These are phyloP conservation scores for Trididemnum miniatum DNA, from an alignment of 23 tunicate species.

Conservation along the genomic window DNA sequence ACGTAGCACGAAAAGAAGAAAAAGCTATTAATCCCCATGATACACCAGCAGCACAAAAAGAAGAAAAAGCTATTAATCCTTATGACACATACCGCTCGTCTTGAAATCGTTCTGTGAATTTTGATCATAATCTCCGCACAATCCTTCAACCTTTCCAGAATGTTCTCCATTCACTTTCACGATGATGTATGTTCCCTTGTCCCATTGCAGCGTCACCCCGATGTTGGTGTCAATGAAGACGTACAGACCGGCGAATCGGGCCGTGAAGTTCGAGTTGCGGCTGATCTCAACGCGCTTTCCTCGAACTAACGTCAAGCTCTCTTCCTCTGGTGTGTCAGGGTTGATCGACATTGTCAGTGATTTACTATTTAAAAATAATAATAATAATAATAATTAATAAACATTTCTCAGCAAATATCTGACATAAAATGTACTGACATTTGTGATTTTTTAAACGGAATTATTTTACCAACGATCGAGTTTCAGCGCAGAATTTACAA, in stretches of 20 bases:
- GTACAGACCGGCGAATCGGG: conserved; percentile 92
- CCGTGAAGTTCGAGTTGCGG: conserved; percentile 78
- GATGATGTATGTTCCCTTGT: conserved; percentile 94
- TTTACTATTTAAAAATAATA: conserved; percentile 66
- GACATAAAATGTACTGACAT: too few species aligned
- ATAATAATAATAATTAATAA: too few species aligned
- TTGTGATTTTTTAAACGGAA: too few species aligned
- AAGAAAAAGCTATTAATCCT: too few species aligned
- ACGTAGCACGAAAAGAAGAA: too few species aligned
- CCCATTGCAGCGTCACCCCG: conserved; percentile 98
- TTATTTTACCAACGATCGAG: too few species aligned
- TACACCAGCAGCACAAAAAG: too few species aligned
- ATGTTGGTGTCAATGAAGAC: conserved; percentile 93
- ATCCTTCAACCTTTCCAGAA: conserved; percentile 96
- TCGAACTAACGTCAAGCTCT: conserved; percentile 64
- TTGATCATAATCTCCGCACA: conserved; percentile 97
- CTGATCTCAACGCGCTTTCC: conserved; percentile 89
- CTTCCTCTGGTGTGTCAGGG: conserved; percentile 83
- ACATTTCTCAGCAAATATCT: too few species aligned
- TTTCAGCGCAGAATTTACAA: too few species aligned
- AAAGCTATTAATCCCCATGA: too few species aligned
- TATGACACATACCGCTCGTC: conserved; percentile 64
- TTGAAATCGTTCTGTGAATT: conserved; percentile 88
- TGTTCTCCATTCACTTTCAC: conserved; percentile 84
- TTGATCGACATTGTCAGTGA: conserved; percentile 81